Conservation (phyloP, 1,140 invertebrate species). For the Meloidogyne floridensis region DNA sequence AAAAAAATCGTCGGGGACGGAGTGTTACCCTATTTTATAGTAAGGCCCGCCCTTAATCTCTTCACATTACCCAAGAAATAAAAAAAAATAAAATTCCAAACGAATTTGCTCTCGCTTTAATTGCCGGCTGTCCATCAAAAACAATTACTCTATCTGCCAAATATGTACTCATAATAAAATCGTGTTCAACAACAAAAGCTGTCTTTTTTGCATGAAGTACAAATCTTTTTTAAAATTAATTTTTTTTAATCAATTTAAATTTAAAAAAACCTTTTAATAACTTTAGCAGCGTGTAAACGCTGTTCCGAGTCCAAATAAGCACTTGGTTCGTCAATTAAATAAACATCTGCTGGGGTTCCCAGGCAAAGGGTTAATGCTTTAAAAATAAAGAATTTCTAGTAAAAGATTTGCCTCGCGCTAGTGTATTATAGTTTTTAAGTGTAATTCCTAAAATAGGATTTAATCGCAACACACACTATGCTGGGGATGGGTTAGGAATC, state of each 20-base stretch:
- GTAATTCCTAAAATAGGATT: too few species aligned
- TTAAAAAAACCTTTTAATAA: conserved; percentile 81
- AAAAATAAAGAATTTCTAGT: not conserved
- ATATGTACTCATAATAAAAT: conserved; percentile 99
- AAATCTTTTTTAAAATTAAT: conserved; percentile 75
- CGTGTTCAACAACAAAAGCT: conserved; percentile 98
- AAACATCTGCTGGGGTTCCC: conserved; percentile 97
- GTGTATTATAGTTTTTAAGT: too few species aligned
- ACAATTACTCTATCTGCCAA: conserved; percentile 97
- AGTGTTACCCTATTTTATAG: too few species aligned
- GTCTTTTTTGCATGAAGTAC: conserved; percentile 99
- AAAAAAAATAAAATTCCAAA: conserved; percentile 58
- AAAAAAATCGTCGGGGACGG: too few species aligned
- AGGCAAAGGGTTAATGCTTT: conserved; percentile 80
- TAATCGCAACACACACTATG: too few species aligned
- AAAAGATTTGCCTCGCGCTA: too few species aligned
- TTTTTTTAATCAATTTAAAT: not conserved
- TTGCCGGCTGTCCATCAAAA: conserved; percentile 89
- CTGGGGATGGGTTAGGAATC: too few species aligned
- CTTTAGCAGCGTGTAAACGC: conserved; percentile 98
- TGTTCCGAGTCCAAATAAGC: conserved; percentile 99
- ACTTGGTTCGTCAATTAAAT: conserved; percentile 97
- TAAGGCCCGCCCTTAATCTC: too few species aligned
- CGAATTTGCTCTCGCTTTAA: conserved; percentile 83
- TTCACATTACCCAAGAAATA: not conserved